phyloP scores from a whole-genome alignment of 2,113 vertebrate genomes.

The Etheostoma cragini region DNA sequence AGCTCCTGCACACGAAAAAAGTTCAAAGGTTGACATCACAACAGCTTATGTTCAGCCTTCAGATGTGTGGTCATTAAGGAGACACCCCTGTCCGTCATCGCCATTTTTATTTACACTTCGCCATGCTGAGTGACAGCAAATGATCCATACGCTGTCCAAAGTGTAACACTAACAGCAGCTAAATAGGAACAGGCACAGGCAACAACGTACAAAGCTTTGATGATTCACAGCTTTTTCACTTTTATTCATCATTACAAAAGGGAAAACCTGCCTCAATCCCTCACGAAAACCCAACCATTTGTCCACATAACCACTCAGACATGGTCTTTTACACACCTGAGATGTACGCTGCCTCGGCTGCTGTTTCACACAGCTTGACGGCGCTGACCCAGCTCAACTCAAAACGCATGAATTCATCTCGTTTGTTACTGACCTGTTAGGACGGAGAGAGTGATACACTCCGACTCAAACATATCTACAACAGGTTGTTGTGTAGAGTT shows the following conservation, averaged over 20 bases:
- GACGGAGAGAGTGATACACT: conserved; percentile 11
- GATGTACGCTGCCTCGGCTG: conserved; percentile 79
- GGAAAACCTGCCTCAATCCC: conserved; percentile 20
- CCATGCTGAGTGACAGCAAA: conserved; percentile 43
- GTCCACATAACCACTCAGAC: neutral
- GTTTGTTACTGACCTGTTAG: conserved; percentile 76
- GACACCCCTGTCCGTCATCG: conserved; percentile 54
- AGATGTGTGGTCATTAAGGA: conserved; percentile 33
- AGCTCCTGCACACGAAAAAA: conserved; percentile 84
- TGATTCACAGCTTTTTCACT: conserved; percentile 26
- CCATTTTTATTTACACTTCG: conserved; percentile 49
- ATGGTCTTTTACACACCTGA: conserved; percentile 75
- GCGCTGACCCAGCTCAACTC: conserved; percentile 81
- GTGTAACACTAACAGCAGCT: conserved; percentile 47
- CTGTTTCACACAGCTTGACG: conserved; percentile 79
- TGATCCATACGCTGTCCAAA: conserved; percentile 26
- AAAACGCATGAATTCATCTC: conserved; percentile 77
- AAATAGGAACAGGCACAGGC: conserved; percentile 29
- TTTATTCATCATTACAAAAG: neutral
- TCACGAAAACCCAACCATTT: conserved; percentile 1
- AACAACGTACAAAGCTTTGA: conserved; percentile 5
- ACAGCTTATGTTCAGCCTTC: conserved; percentile 26
- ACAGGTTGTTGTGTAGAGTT: too few relatives aligned
- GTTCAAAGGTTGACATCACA: conserved; percentile 27
- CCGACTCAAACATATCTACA: neutral